Evolutionary conservation across 1,140 invertebrate genomes (phyloP), one percentile per base, ranked within the genome.

Genomic region (Apis cerana): DNA sequence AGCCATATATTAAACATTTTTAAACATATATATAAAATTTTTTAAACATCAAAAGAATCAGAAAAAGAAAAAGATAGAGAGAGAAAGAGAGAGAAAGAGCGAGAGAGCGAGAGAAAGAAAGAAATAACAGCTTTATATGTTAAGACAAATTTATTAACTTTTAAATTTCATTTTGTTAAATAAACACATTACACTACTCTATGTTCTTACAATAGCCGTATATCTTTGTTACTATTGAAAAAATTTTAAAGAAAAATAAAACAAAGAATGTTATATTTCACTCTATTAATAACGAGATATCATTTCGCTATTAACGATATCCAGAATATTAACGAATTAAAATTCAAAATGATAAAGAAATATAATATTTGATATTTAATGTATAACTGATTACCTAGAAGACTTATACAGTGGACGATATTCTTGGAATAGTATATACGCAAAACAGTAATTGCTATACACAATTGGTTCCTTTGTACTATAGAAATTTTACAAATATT

Each of bases 401-500:
- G 61, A 70, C 52, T 70, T 74, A 82, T 82, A n/a, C 68, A 65
- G 82, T 59, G 69, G 62, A 77, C 69, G 23, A 72, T 72, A 59
- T 33, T 50, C 43, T 48, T 84, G 23, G 59, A 83, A 83, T 69
- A 79, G 71, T 83, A 86, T 27, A 56, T 68, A 27, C 33, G 21
- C 21, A 76, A 71, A 86, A 79, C 79, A 75, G 75, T 82, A 86
- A 75, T 54, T 79, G 54, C 64, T 75, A 83, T 78, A 61, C 78
- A 67, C 48, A 17, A 86, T 83, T 61, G 59, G 68, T 79, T 83
- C 54, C 54, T 83, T 86, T 83, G 80, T 87, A 87, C 85, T 83
- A 86, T 85, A 65, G 62, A 79, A 69, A 87, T 68, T 83, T 86
- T 83, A 83, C 64, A 79, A 85, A 87, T 56, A 83, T 76, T 68